These are phyloP conservation scores for Drosophila longiperda DNA, from an alignment of 2,888 invertebrate genomes.

Conservation along the genomic window DNA sequence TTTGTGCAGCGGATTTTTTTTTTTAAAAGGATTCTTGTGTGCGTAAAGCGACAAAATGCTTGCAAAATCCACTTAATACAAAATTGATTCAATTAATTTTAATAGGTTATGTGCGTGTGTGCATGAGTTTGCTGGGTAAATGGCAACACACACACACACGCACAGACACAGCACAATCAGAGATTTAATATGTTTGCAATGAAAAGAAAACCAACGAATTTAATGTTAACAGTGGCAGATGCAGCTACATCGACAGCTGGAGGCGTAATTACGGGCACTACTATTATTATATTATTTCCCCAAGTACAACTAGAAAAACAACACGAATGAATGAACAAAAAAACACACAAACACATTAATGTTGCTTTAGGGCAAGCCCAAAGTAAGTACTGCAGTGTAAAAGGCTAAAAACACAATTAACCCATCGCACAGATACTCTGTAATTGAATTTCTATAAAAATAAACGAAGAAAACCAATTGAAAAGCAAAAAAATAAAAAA, in stretches of 20 bases:
- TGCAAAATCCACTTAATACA: slow-evolving; percentile 28
- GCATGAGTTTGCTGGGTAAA: slow-evolving; percentile 7
- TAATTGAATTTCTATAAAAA: background rate
- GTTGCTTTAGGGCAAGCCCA: slow-evolving; percentile 24
- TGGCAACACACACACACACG: slow-evolving; percentile 6
- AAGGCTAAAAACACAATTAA: background rate
- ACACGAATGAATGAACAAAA: slow-evolving; percentile 1
- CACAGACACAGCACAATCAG: background rate
- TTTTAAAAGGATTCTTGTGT: slow-evolving; percentile 20
- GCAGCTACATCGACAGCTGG: slow-evolving; percentile 34
- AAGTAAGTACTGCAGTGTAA: slow-evolving; percentile 11
- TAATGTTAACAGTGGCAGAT: slow-evolving; percentile 19
- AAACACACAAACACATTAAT: slow-evolving; percentile 7
- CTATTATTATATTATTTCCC: slow-evolving; percentile 49
- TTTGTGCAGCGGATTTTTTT: slow-evolving; percentile 9
- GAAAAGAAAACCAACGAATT: slow-evolving; percentile 54
- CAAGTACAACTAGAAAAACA: slow-evolving; percentile 7
- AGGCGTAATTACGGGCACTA: slow-evolving; percentile 45
- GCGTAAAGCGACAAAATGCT: background rate
- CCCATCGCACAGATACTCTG: slow-evolving; percentile 3
- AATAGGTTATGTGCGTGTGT: slow-evolving; percentile 8
- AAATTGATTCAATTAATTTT: slow-evolving; percentile 34
- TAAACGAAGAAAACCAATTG: background rate
- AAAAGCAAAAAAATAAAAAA: background rate
- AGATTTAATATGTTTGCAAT: slow-evolving; percentile 42